Evolutionary conservation across 2,888 invertebrate species (phyloP), one percentile per base, ranked within the genome.

Genomic region (Chaitophorus viminalis): DNA sequence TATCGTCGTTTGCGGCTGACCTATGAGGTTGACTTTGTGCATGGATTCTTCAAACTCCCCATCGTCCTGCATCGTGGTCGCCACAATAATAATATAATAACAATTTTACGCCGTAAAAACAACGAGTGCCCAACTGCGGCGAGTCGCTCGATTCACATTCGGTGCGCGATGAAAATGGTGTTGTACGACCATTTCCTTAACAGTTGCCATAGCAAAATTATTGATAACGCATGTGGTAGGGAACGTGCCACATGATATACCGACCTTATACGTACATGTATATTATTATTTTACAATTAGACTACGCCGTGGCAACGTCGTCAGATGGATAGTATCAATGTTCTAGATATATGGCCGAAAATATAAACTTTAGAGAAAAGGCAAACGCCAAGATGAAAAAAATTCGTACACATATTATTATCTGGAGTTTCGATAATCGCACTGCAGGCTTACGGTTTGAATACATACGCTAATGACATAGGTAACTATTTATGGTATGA

Each of bases 21-120:
- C 72, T 70, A 87, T 87, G 8, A 87, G 39, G 31, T 87, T 74
- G 17, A 87, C 86, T 74, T 87, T 87, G 36, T 72, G 72, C 86
- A 87, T 87, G 1, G 86, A 87, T 60, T 87, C 86, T 31, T 87
- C 86, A 33, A 87, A 87, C 1, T 87, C 86, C 74, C 74, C 86
- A 79, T 87, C 70, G n/a, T 39, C 54, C 36, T 87, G 70, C 78
- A 86, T 79, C 0, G 21, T 68, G 31, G 46, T 39, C 25, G 31
- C 3, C 4, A 78, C 0, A 25, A 33, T 14, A 29, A 31, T 31
- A 70, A 2, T 68, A 68, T 29, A 29, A 29, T 1, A n/a, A 25
- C n/a, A 68, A n/a, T 9, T 9, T 46, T 9, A 46, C 46, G 46
- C 46, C 1, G 46, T 5, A 9, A 46, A 46, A 9, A 46, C 46